Evolutionary conservation across 2,888 invertebrate species (phyloP), one percentile per base, ranked within the genome.

Genomic region (Eristalis tenax): DNA sequence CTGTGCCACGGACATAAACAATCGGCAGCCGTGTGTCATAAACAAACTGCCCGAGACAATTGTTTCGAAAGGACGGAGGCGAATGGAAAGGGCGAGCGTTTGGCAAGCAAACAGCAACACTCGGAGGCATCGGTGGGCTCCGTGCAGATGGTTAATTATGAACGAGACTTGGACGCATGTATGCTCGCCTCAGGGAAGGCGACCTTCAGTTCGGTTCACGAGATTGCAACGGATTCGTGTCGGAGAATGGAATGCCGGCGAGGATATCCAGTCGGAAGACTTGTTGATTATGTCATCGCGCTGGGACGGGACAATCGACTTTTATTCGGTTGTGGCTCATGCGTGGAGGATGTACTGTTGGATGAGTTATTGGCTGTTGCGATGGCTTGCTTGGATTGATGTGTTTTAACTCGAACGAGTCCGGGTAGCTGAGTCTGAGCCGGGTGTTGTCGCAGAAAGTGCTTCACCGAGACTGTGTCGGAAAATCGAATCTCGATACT

Each of bases 141-240:
- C 66, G 70, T 59, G 68, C 70, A 84, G 69, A 73, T 74, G 77
- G 73, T 26, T 61, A 73, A 57, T 59, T 76, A 80, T 66, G 66
- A 43, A 65, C 32, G 15, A 8, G 57, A 0, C 71, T 66, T 18
- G 59, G 5, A 10, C 61, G 38, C 10, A 22, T 22, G 22, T 2
- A 43, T 64, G 28, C 15, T 22, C 4, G 18, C 15, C 23, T 4
- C 8, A 13, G 23, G 11, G 8, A 18, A 11, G 28, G 43, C 50
- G 86, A 75, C 86, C 86, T 86, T 86, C 32, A 6, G 86, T 63
- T 61, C 56, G 63, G 78, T 79, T 78, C 61, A 82, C 61, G 75
- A 43, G 61, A 71, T 65, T 18, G 50, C n/a, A 18, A 8, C 35
- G 75, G 43, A 38, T 43, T 38, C 43, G 38, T 32, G 57, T 68